A percentile compares a stretch with the other conserved stretches of the same genome.
Conservation (phyloP, 2,113 vertebrate species). For the Microcebus griseorufus region DNA sequence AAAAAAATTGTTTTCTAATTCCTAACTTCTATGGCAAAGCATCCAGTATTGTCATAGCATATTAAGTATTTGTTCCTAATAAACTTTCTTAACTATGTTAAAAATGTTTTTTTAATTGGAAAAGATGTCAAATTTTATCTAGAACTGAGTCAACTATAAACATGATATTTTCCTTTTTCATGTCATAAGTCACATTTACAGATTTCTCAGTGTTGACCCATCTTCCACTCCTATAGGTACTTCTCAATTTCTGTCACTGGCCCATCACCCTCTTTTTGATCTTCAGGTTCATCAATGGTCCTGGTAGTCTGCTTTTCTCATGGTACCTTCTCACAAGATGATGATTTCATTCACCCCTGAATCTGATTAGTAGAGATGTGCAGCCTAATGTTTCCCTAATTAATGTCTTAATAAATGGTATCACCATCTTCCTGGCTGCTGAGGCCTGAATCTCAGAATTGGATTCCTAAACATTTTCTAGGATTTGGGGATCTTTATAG, state of each 20-base stretch:
- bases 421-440: background rate
- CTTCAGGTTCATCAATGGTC: background rate
- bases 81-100: background rate
- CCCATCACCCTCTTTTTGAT: background rate
- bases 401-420: background rate
- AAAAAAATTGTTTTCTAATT: constrained; percentile 24
- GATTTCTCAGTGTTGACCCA: background rate
- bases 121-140: constrained; percentile 5
- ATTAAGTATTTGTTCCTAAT: background rate
- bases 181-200: background rate
- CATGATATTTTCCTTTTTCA: background rate
- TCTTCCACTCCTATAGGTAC: background rate
- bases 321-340: background rate
- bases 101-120: constrained; percentile 21
- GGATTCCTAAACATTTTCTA: background rate
- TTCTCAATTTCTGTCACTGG: background rate
- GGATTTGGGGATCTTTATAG: background rate
- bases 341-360: background rate
- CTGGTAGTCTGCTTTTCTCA: background rate
- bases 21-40: background rate
- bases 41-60: background rate
- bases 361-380: background rate
- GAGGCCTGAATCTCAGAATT: background rate
- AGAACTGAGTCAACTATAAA: background rate
- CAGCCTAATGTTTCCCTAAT: background rate